Evolutionary conservation across 2,113 vertebrate genomes (phyloP), one percentile per base, ranked within the genome.

Genomic region (Microcebus ravelobensis): DNA sequence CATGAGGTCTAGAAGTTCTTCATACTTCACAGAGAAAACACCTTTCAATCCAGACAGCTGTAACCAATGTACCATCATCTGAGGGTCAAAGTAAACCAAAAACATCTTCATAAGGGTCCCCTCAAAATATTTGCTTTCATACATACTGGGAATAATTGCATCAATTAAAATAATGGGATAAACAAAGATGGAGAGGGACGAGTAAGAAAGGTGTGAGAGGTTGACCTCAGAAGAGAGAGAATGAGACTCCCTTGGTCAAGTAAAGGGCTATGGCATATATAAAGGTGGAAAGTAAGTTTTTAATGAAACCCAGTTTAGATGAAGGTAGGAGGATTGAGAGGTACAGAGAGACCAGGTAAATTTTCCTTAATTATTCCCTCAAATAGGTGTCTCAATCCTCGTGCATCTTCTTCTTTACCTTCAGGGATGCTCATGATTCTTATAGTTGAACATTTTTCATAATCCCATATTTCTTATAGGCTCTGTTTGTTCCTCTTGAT

Each of bases 271-370:
- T 34, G 0, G 14, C 2, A 20, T 13, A 21, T 70, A 55, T 18
- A 70, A 31, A 65, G 3, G 14, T 17, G 2, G 14, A 42, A 80
- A 25, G 25, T 8, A 11, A 5, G 29, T 20, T 79, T 48, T 18
- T 15, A 39, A 52, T 50, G 14, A 3, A 29, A 68, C 23, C 0
- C 20, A 25, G 21, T 29, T 15, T 9, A 21, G 20, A 36, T 8
- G 6, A 34, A 3, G 8, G 11, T 15, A 3, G 6, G 8, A 45
- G 21, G 39, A 10, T 3, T 34, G n/a, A 14, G 48, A 2, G 2
- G 11, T 12, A 1, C 25, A 71, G 34, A 45, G 34, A 45, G 15
- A 55, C 52, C 5, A 55, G 52, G 52, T 6, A 55, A 55, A 17
- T 55, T 55, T 55, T 55, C 52, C 52, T 55, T 15, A 55, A 18